Evolutionary conservation across 2,888 invertebrate genomes (phyloP), one percentile per base, ranked within the genome.

Genomic region (Marasmarcha lunaedactyla): DNA sequence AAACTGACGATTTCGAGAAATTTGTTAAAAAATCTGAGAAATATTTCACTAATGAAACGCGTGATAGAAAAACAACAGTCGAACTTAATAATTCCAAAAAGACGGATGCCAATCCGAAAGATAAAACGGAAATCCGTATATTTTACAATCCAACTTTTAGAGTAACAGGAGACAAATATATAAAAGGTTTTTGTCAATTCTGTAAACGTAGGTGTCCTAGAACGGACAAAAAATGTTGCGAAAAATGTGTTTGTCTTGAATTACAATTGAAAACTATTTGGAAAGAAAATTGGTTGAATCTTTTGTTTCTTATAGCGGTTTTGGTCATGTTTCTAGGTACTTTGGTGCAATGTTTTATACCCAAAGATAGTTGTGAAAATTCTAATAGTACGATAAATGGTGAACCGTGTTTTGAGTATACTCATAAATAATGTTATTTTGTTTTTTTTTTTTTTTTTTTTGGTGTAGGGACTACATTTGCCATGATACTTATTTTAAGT

Each of bases 141-240:
- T 67, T 83, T 12, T 84, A 84, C 39, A 84, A 84, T 43, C 84
- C 84, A 0, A 79, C 81, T 0, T 84, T 84, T 42, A 64, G 63
- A 37, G 52, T 65, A 0, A 68, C 71, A 0, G 59, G 62, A 0
- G 53, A 56, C 1, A 51, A 42, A 5, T 49, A 54, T 12, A 45
- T 69, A 0, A 50, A 55, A 46, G 76, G 78, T 0, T 69, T 70
- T 11, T 83, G 83, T 37, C 55, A 57, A 2, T 71, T 59, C 41
- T 83, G 83, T 43, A 62, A 61, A 9, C 54, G 64, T 1, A 58
- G 66, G 1, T 83, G 83, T 35, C 77, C 77, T 0, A 52, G 71
- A 9, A 68, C 71, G 0, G 74, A 72, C 0, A 48, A 59, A 0
- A 83, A 78, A 33, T 83, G 83, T 41, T 83, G 83, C 25, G 39